Conservation (phyloP, 1,140 invertebrate genomes). For the Drosophila fuyamai region DNA sequence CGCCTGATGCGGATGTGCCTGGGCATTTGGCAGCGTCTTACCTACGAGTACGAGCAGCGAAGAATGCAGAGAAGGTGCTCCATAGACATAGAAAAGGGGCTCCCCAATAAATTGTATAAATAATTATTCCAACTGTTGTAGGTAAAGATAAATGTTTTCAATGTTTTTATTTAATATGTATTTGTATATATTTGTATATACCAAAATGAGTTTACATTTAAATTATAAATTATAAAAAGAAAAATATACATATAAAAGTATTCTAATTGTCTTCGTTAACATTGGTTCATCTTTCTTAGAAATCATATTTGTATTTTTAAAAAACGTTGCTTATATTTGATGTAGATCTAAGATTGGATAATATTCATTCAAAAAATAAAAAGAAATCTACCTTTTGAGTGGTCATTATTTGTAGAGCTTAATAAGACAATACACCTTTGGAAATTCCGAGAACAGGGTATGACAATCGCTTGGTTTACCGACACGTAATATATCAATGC, state of each 20-base stretch:
- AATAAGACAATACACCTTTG: neutral
- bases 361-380: no score
- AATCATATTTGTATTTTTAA: no score
- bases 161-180: constrained; percentile 68
- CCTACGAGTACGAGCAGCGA: constrained; percentile 86
- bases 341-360: no score
- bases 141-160: constrained; percentile 41
- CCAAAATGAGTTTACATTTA: constrained; percentile 64
- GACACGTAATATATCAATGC: constrained; percentile 81
- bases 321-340: no score
- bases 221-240: no score
- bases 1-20: constrained; percentile 91
- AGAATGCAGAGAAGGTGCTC: constrained; percentile 1
- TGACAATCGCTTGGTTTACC: constrained; percentile 37
- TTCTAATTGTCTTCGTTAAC: no score
- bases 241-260: no score
- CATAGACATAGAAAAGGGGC: neutral
- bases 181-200: constrained; percentile 65
- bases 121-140: constrained; percentile 23
- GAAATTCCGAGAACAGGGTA: constrained; percentile 8
- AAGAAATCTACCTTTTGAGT: no score
- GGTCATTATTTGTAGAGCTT: no score
- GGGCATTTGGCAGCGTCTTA: constrained; percentile 93
- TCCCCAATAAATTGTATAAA: neutral
- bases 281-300: no score